Percentiles rank a stretch among this genome's conserved stretches.
Evolutionary conservation across 2,888 invertebrate species (phyloP).

Genomic region (Dasysyrphus albostriatus): DNA sequence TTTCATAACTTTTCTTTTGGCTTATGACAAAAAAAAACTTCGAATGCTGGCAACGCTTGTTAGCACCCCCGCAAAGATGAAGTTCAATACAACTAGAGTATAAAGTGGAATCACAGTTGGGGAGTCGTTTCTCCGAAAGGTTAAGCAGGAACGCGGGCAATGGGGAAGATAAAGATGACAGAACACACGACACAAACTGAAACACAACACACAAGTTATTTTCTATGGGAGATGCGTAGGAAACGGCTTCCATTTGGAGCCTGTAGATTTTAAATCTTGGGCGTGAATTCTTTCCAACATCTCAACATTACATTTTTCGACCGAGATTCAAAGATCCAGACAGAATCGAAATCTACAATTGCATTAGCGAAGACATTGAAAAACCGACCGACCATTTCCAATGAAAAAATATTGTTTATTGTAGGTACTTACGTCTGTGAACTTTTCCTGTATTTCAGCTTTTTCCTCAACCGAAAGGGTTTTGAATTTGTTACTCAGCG

Average conservation of each 20-base stretch:
- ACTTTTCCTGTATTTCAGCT: slow-evolving; percentile 90
- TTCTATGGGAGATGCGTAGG: slow-evolving; percentile 62
- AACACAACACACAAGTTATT: slow-evolving; percentile 42
- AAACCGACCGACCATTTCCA: not conserved
- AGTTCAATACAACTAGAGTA: slow-evolving; percentile 53
- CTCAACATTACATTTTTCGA: slow-evolving; percentile 24
- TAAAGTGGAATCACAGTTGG: slow-evolving; percentile 40
- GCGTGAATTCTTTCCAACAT: slow-evolving; percentile 53
- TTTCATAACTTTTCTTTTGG: too few species aligned
- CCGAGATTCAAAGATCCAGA: slow-evolving; percentile 1
- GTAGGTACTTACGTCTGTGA: slow-evolving; percentile 87
- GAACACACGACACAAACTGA: slow-evolving; percentile 52
- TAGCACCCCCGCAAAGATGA: slow-evolving; percentile 69
- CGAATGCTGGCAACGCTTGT: slow-evolving; percentile 54
- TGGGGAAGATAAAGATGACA: slow-evolving; percentile 13
- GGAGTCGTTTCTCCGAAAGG: slow-evolving; percentile 11
- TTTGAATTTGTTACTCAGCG: slow-evolving; percentile 81
- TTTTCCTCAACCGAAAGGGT: slow-evolving; percentile 86
- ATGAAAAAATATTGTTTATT: slow-evolving; percentile 7
- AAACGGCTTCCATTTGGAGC: slow-evolving; percentile 58
- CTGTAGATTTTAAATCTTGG: slow-evolving; percentile 40
- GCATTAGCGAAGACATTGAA: not conserved
- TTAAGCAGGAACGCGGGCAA: slow-evolving; percentile 8
- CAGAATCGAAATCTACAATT: not conserved
- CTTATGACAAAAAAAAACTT: not conserved